Conservation (phyloP, 2,113 vertebrate species). For the Ammodytes dubius region DNA sequence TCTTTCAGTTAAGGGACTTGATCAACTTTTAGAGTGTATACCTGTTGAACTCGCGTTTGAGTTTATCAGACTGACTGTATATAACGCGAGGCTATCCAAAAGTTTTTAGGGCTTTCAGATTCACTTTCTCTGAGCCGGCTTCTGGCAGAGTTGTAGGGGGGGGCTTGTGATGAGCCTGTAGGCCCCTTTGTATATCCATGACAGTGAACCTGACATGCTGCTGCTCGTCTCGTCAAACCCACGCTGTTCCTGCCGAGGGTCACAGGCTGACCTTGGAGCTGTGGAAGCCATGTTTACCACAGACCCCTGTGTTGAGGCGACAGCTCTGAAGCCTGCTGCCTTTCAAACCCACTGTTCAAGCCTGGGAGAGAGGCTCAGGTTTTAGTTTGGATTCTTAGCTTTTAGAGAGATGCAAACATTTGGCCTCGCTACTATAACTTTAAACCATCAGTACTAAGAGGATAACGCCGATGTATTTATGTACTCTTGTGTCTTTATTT, state of each 20-base stretch:
- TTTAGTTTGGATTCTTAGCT: background rate
- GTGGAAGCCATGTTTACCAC: slow-evolving; percentile 75
- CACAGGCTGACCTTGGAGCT: slow-evolving; percentile 64
- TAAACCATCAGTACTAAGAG: background rate
- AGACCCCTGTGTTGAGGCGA: slow-evolving; percentile 67
- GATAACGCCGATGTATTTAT: background rate
- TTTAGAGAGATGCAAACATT: background rate
- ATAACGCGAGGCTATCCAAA: background rate
- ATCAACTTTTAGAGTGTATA: background rate
- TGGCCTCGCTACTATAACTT: background rate
- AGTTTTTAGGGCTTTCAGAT: background rate
- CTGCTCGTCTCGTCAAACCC: slow-evolving; percentile 47
- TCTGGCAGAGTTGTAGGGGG: slow-evolving; percentile 6
- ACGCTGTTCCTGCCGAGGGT: slow-evolving; percentile 58
- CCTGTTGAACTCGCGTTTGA: background rate
- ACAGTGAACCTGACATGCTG: slow-evolving; percentile 59
- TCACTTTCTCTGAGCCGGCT: background rate
- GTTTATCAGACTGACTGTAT: background rate
- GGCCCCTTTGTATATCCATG: slow-evolving; percentile 37
- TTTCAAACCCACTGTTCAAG: slow-evolving; percentile 34
- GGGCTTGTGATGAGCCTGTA: slow-evolving; percentile 13
- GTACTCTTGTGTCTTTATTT: background rate
- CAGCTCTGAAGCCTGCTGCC: slow-evolving; percentile 39
- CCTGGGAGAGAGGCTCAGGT: background rate
- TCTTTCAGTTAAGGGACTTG: background rate